A percentile compares a stretch with the other conserved stretches of the same genome.
These are phyloP conservation scores for Zelleria hepariella DNA, from an alignment of 2,888 invertebrate species.

Conservation along the genomic window DNA sequence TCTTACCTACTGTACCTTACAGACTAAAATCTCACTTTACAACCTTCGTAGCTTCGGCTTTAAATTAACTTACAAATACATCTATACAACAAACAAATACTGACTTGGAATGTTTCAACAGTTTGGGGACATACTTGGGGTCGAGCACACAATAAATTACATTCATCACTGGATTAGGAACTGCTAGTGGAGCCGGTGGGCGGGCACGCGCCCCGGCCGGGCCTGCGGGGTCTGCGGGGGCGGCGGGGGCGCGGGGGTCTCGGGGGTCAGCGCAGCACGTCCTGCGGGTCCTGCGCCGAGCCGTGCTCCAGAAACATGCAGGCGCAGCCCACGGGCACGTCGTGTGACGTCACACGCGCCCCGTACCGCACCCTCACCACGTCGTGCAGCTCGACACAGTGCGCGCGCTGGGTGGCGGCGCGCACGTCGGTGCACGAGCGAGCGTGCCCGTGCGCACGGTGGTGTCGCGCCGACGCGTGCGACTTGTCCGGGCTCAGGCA, in stretches of 20 bases:
- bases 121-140: neutral
- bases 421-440: slow-evolving; percentile 30
- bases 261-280: slow-evolving; percentile 11
- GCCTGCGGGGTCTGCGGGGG: no score
- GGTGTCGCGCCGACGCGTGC: slow-evolving; percentile 30
- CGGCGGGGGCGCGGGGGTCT: slow-evolving; percentile 13
- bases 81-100: no score
- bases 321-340: slow-evolving; percentile 56
- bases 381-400: slow-evolving; percentile 57
- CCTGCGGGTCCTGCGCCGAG: slow-evolving; percentile 14
- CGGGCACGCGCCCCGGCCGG: no score
- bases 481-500: slow-evolving; percentile 19
- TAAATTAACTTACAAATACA: no score
- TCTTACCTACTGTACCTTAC: neutral
- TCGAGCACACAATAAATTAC: slow-evolving; percentile 10
- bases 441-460: slow-evolving; percentile 15
- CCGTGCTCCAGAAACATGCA: slow-evolving; percentile 40
- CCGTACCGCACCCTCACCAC: slow-evolving; percentile 47
- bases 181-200: neutral
- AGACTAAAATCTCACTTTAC: neutral
- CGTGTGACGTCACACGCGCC: slow-evolving; percentile 19
- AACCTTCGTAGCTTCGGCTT: neutral
- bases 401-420: slow-evolving; percentile 26
- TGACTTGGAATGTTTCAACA: neutral
- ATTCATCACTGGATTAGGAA: slow-evolving; percentile 10